Base-by-base conservation (phyloP, 2,888 invertebrate genomes). In the Eristalis intricaria region DNA sequence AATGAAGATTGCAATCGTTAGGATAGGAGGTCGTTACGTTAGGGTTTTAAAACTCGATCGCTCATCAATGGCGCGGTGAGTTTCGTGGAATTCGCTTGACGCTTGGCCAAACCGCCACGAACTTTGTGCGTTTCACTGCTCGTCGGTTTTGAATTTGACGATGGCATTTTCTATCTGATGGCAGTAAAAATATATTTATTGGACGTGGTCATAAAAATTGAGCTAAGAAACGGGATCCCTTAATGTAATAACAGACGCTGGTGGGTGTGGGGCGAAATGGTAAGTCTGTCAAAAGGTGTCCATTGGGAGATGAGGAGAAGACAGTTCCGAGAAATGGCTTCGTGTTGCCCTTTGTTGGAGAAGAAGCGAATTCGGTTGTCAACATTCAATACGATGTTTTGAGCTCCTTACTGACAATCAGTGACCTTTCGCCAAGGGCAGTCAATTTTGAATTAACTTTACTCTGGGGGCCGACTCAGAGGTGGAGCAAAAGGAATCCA, bases 181-280 rank as follows among this genome's bases (percentile, higher is more conserved):
- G 82, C 69, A 78, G 65, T 86, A 86, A 86, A 86, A 82, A 65
- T 60, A 73, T 70, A 82, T 86, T 86, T 82, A 82, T 74, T 78
- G 29, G 61, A 70, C 23, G 69, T 43, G 77, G 65, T 65, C 60
- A 61, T 86, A 71, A 71, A 75, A 66, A 58, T 61, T 35, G 50
- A 71, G 61, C 8, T 32, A 1, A 32, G 32, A 40, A 63, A 56
- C 43, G 50, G 63, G 58, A 63, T 64, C 73, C 68, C 78, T 86
- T 74, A 78, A 70, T 70, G 64, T 75, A 78, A 75, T 82, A 75
- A 85, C 81, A 81, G 77, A 58, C 71, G 61, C 61, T 66, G 70
- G 79, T 0, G 13, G 58, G 23, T 66, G 56, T n/a, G 60, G 68
- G 26, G 40, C 65, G 43, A 50, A 29, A 66, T 82, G 40, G 2